Conservation (phyloP, 2,797 vertebrate species). For the Spheniscus humboldti region DNA sequence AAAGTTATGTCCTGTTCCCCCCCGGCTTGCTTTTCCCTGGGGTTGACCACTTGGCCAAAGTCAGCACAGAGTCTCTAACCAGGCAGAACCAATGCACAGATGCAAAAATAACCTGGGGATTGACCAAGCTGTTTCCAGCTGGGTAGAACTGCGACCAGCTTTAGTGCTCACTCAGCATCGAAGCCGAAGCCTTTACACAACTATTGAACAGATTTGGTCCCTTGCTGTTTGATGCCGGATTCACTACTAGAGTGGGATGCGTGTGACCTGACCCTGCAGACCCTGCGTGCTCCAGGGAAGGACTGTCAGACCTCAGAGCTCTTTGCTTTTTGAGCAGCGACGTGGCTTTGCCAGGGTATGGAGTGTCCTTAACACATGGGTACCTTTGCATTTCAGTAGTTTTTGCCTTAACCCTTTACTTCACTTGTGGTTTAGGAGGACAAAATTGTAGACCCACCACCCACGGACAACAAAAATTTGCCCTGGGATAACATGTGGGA, state of each 20-base stretch:
- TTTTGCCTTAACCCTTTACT: not conserved
- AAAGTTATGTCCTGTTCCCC: constrained; percentile 13
- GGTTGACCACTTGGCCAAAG: constrained; percentile 35
- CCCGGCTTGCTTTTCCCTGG: constrained; percentile 5
- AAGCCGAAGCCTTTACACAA: not conserved
- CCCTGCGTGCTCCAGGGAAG: not conserved
- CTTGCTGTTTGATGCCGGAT: not conserved
- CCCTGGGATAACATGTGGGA: not conserved
- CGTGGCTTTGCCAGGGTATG: not conserved
- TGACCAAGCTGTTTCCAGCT: constrained; percentile 2
- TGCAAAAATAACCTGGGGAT: constrained; percentile 39
- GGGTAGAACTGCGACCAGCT: not conserved
- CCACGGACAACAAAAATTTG: not conserved
- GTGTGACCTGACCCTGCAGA: not conserved
- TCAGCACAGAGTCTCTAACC: not conserved
- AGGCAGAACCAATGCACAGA: constrained; percentile 14
- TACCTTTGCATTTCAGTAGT: not conserved
- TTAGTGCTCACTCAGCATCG: not conserved
- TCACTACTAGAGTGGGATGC: not conserved
- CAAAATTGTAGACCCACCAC: not conserved
- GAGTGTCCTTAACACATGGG: not conserved
- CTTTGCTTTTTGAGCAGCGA: not conserved
- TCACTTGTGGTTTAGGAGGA: not conserved
- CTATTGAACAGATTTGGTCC: not conserved
- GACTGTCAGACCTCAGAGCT: not conserved